Conservation (phyloP, 2,113 vertebrate genomes). For the Nyctibius bracteatus region DNA sequence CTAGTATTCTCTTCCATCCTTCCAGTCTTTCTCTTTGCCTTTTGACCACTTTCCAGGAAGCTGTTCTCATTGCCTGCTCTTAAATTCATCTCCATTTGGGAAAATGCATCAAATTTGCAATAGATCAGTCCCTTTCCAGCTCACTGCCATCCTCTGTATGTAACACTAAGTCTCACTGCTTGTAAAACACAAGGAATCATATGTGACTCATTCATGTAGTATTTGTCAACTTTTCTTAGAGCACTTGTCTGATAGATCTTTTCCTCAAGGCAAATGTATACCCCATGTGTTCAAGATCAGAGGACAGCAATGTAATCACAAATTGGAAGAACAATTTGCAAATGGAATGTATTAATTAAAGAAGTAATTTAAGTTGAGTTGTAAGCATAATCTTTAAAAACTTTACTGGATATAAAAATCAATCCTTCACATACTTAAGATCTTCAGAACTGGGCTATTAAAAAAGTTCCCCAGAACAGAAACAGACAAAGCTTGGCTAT, state of each 20-base stretch:
- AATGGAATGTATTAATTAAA: slow-evolving; percentile 31
- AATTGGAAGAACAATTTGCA: slow-evolving; percentile 30
- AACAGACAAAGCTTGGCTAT: not conserved
- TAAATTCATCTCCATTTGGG: not conserved
- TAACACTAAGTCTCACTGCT: not conserved
- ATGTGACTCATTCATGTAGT: not conserved
- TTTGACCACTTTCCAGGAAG: not conserved
- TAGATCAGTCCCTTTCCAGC: not conserved
- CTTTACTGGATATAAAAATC: not conserved
- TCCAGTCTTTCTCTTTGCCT: not conserved
- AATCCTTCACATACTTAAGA: not conserved
- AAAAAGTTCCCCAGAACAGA: not conserved
- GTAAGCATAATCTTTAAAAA: not conserved
- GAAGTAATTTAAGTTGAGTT: not conserved
- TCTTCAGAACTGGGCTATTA: not conserved
- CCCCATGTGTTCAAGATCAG: not conserved
- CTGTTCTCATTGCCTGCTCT: not conserved
- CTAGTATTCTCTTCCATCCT: not conserved
- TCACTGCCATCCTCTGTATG: not conserved
- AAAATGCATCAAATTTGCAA: not conserved
- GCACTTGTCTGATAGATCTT: slow-evolving; percentile 18
- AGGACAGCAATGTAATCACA: not conserved
- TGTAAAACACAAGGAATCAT: not conserved
- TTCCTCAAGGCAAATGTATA: slow-evolving; percentile 18
- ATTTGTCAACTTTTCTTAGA: slow-evolving; percentile 19